Evolutionary conservation across 2,797 vertebrate species (phyloP).

Genomic region (Glyptemys insculpta): DNA sequence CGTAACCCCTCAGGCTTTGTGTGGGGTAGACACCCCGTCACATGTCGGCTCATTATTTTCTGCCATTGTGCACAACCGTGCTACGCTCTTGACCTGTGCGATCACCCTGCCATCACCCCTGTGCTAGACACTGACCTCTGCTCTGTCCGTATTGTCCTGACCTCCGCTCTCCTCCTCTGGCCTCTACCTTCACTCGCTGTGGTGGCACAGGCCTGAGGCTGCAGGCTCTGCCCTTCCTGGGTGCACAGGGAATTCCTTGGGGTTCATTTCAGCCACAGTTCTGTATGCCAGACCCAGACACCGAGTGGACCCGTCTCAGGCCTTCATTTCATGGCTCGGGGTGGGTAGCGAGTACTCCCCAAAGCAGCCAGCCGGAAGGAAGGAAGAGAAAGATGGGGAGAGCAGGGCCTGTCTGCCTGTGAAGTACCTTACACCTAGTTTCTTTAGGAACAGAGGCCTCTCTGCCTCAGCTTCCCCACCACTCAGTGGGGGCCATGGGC

Average conservation of each 20-base stretch:
- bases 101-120: neutral
- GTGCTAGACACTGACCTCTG: neutral
- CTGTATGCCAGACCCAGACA: neutral
- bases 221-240: neutral
- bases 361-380: too few relatives aligned
- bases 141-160: too few relatives aligned
- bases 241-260: neutral
- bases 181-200: neutral
- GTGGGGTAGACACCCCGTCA: neutral
- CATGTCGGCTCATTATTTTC: neutral
- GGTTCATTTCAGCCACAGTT: neutral
- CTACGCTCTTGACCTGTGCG: neutral
- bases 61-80: neutral
- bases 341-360: too few relatives aligned
- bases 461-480: neutral
- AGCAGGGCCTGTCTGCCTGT: neutral
- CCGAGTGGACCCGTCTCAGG: neutral
- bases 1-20: too few relatives aligned
- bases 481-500: accelerated
- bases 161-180: too few relatives aligned
- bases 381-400: too few relatives aligned
- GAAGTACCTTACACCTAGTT: neutral
- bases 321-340: neutral
- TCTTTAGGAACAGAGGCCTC: neutral
- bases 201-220: too few relatives aligned